Evolutionary conservation across 2,797 vertebrate species (phyloP), one percentile per base, ranked within the genome.

Genomic region (Enteromius anoplus): DNA sequence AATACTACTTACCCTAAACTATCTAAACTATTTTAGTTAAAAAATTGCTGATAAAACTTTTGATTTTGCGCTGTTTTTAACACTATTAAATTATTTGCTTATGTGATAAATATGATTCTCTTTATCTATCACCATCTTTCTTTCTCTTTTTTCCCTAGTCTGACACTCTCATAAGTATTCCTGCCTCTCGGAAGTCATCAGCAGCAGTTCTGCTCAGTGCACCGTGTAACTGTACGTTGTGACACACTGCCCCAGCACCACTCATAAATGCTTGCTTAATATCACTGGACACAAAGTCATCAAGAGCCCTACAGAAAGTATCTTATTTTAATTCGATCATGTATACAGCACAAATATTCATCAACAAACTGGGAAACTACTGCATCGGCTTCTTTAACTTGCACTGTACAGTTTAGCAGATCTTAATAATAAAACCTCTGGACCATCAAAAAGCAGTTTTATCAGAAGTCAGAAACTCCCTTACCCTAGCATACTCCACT

Each of bases 201-300:
- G 91, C 94, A 0, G 84, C 68, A 0, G 92, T 93, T 84, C 92
- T 96, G 86, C 89, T 96, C 75, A 84, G 3, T 55, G 81, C 88
- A 65, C 93, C 95, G 29, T 92, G 93, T 85, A 89, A 90, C 85
- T n/a, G 95, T 95, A 75, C 88, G 94, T 91, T 21, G 23, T 68
- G 19, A 71, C 12, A 12, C 83, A 66, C n/a, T 68, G 58, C 66
- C 34, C 29, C 17, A 42, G 45, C n/a, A 82, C 47, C 45, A 68
- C 29, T 45, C n/a, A 55, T 42, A 68, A 66, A 82, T n/a, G 4
- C 34, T 29, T 32, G 5, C 32, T 75, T n/a, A 75, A 40, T 23
- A 29, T 71, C 37, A 72, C 23, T 37, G 12, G 7, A 17, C 29
- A 51, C 23, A 37, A 78, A 66, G 29, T 53, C 26, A 66, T 58